These are phyloP conservation scores for Balaenoptera acutorostrata DNA, from an alignment of 2,113 vertebrate genomes.

Conservation along the genomic window DNA sequence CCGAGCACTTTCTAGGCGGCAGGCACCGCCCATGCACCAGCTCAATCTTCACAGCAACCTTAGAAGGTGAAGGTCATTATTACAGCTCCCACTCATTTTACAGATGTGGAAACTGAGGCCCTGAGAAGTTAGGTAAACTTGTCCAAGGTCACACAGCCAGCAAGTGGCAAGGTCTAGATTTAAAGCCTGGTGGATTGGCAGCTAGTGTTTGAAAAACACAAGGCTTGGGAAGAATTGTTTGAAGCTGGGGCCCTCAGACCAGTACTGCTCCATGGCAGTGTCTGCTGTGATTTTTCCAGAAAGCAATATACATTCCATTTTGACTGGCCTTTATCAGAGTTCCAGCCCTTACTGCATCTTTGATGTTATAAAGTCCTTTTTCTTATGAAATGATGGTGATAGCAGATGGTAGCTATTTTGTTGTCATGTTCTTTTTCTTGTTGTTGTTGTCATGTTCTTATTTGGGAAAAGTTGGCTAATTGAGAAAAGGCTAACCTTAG, in stretches of 20 bases:
- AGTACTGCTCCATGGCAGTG: not conserved
- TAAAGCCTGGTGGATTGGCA: not conserved
- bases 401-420: not conserved
- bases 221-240: not conserved
- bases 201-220: not conserved
- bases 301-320: not conserved
- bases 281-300: not conserved
- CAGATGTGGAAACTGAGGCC: not conserved
- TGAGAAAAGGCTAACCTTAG: not conserved
- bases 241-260: not conserved
- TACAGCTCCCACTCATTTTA: not conserved
- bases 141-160: not conserved
- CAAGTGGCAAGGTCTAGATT: not conserved
- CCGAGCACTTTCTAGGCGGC: not conserved
- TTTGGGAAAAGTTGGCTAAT: not conserved
- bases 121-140: not conserved
- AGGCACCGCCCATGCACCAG: not conserved
- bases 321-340: not conserved
- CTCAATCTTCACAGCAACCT: not conserved
- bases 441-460: not conserved
- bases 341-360: not conserved
- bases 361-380: not conserved
- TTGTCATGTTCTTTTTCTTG: not conserved
- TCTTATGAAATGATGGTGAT: not conserved
- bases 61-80: not conserved